These are phyloP conservation scores for Machaerirhynchus nigripectus DNA, from an alignment of 2,113 vertebrate species.

Conservation along the genomic window DNA sequence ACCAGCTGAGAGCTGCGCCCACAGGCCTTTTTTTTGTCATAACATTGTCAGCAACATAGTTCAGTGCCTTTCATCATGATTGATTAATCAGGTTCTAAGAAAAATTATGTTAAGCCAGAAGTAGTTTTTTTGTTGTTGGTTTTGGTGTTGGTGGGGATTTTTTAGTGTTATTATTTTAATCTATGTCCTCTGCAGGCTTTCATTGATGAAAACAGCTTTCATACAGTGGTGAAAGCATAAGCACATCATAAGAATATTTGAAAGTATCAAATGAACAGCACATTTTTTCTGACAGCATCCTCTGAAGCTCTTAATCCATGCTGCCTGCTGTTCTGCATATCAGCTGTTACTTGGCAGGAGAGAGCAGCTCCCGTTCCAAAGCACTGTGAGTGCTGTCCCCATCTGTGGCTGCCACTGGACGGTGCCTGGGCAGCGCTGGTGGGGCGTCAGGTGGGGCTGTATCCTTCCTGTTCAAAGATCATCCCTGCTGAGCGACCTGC, in stretches of 20 bases:
- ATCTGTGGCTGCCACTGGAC: accelerated
- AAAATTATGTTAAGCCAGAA: background rate
- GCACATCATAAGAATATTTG: background rate
- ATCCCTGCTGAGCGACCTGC: background rate
- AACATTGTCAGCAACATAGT: background rate
- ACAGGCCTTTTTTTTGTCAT: background rate
- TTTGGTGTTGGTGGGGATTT: background rate
- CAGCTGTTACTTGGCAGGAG: background rate
- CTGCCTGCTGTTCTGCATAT: background rate
- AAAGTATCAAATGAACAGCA: background rate
- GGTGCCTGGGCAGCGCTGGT: accelerated
- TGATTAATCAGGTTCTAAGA: background rate
- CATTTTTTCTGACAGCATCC: background rate
- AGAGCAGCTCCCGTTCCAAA: background rate
- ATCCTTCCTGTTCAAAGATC: background rate
- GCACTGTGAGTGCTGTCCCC: accelerated
- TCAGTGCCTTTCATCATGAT: background rate
- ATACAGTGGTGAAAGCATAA: background rate
- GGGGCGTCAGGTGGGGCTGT: accelerated
- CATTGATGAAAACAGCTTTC: background rate
- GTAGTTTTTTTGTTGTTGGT: background rate
- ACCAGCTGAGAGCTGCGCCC: background rate
- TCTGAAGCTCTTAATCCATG: background rate
- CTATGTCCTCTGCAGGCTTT: background rate
- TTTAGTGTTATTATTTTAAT: background rate